Base-by-base conservation (phyloP, 2,113 vertebrate genomes). In the Scartelaos histophorus region DNA sequence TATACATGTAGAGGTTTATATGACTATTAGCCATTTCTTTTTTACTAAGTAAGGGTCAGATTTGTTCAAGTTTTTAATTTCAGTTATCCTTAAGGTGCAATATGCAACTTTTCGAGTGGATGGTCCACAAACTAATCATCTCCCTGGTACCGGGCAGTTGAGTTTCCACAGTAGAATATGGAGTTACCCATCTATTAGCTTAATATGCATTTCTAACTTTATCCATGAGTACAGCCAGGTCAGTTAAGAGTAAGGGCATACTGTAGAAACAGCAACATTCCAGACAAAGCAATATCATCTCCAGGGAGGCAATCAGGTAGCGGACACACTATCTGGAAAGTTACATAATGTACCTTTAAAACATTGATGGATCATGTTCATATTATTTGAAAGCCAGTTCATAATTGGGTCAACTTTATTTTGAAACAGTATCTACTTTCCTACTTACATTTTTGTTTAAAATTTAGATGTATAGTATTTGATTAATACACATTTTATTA, bases 401-500 rank as follows among this genome's bases (percentile, higher is more conserved):
- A 3, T 43, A 43, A 68, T 17, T 34, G 19, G 3, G 2, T 17
- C 13, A 17, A 34, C 15, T 61, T 54, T 19, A 54, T 43, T 43
- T 43, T 10, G 7, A 43, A 43, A 43, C 10, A 9, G 38, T 43
- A 43, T 43, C 10, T 10, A n/a, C 15, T 47, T 47, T 47, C 15
- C 13, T 47, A 15, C 46, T 47, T 47, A 15, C 15, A 15, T 47
- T 16, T 47, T 54, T 54, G 51, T 6, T 9, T 5, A 19, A 21
- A 3, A n/a, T n/a, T 21, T 21, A 2, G 5, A 21, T 29, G 13
- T 7, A 0, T 17, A 17, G 6, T 38, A 38, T n/a, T 35, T 34
- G 1, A 35, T 35, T 19, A 75, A 77, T 74, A 29, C 84, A 3
- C 10, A 72, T 71, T 84, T 79, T 88, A 67, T 71, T 74, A 53